A percentile compares a stretch with the other conserved stretches of the same genome.
phyloP scores from a whole-genome alignment of 2,113 vertebrate species.

The Formicarius rufipectus region DNA sequence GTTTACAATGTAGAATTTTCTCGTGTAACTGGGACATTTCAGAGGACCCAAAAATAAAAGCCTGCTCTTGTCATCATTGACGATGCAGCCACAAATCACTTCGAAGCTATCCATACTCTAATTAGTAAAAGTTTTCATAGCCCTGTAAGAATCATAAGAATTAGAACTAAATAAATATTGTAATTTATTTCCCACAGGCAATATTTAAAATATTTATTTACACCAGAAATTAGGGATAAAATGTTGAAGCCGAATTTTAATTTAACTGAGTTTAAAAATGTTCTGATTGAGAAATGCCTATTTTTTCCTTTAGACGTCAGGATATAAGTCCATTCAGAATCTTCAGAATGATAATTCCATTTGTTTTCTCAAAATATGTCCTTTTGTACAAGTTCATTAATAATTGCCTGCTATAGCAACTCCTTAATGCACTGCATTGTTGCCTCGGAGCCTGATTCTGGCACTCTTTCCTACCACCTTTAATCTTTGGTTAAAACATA shows the following conservation, averaged over 20 bases:
- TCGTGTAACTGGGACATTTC: not conserved
- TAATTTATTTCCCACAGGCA: not conserved
- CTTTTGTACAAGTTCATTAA: not conserved
- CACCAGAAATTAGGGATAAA: not conserved
- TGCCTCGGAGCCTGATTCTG: not conserved
- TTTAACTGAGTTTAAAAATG: not conserved
- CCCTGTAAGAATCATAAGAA: not conserved
- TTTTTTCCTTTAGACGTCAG: not conserved
- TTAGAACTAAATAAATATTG: not conserved
- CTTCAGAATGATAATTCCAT: not conserved
- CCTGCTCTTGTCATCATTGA: fast-evolving
- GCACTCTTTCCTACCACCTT: not conserved
- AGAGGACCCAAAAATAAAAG: not conserved
- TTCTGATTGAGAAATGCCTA: not conserved
- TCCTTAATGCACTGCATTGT: not conserved
- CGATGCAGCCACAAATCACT: not conserved
- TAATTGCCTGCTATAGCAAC: not conserved
- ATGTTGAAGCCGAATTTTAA: not conserved
- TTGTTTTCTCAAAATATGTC: not conserved
- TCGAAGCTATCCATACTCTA: not conserved
- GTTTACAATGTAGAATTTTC: not conserved
- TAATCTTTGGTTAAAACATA: not conserved
- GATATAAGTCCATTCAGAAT: not conserved
- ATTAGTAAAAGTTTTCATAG: not conserved
- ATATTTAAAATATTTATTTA: not conserved